Conservation (phyloP, 2,113 vertebrate species). For the Alosa alosa region DNA sequence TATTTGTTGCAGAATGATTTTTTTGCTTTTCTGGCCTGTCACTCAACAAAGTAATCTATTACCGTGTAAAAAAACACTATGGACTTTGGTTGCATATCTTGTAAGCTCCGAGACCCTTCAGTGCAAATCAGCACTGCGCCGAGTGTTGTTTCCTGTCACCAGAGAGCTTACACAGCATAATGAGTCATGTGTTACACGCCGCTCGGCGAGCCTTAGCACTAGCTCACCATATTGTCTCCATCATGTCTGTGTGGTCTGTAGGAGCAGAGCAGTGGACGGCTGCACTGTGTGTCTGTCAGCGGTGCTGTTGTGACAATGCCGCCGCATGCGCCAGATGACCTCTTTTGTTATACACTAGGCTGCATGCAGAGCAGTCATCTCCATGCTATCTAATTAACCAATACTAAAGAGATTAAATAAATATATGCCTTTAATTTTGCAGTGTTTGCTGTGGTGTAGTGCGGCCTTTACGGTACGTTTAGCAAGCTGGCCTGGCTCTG, state of each 20-base stretch:
- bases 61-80: not conserved
- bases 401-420: not conserved
- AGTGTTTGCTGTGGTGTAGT: not conserved
- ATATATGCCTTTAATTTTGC: not conserved
- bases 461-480: not conserved
- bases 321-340: not conserved
- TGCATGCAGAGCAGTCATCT: not conserved
- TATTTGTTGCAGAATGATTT: not conserved
- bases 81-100: not conserved
- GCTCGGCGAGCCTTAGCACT: constrained; percentile 27
- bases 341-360: not conserved
- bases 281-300: not conserved
- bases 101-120: not conserved
- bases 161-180: constrained; percentile 26
- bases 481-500: not conserved
- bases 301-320: not conserved
- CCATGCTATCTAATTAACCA: not conserved
- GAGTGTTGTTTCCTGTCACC: not conserved
- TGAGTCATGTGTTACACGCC: not conserved
- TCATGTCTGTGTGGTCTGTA: not conserved
- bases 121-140: not conserved
- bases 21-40: not conserved
- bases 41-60: not conserved
- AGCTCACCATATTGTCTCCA: not conserved
- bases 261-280: not conserved